Base-by-base conservation (phyloP, 1,140 invertebrate genomes). In the Zaprionus camerounensis region DNA sequence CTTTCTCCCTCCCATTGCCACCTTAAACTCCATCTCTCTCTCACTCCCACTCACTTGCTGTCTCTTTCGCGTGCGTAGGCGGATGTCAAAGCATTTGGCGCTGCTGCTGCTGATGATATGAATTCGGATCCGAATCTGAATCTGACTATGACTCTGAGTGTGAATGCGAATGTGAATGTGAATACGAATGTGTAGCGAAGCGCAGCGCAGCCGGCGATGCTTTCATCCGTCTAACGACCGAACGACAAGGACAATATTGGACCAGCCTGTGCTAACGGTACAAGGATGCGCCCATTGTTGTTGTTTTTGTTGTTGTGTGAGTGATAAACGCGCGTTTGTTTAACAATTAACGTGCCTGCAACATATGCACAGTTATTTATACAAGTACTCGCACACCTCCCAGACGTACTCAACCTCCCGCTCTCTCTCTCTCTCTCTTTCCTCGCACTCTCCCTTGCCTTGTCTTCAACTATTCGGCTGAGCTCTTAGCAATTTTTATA, bases 301-400 rank as follows among this genome's bases (percentile, higher is more conserved):
- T 41, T 56, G 22, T 34, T 71, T 31, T 31, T 31, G 31, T 31
- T 72, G 62, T 61, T 74, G 65, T 44, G 31, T 70, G 55, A 81
- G 80, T 87, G 83, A 87, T 87, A 87, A 87, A 81, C 84, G 83
- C 70, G 71, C 84, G 78, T 87, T 87, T 87, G 84, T 78, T 83
- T 88, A 87, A 83, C 84, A 87, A 87, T 87, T 87, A 87, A 83
- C 80, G 71, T 80, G 71, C 73, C 68, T 76, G 83, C 67, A 77
- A 73, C 83, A 87, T 77, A 78, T 75, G 68, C 83, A 80, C 57
- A 75, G 31, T 69, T 64, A 82, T 67, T 80, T 77, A 71, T 81
- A 55, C 65, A 46, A 57, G 46, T 15, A 31, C 28, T 38, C 69
- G 15, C 9, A 17, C 34, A 7, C 34, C 38, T 46, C 15, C 51